phyloP scores from a whole-genome alignment of 2,888 invertebrate genomes.

The Hirtodrosophila duncani region DNA sequence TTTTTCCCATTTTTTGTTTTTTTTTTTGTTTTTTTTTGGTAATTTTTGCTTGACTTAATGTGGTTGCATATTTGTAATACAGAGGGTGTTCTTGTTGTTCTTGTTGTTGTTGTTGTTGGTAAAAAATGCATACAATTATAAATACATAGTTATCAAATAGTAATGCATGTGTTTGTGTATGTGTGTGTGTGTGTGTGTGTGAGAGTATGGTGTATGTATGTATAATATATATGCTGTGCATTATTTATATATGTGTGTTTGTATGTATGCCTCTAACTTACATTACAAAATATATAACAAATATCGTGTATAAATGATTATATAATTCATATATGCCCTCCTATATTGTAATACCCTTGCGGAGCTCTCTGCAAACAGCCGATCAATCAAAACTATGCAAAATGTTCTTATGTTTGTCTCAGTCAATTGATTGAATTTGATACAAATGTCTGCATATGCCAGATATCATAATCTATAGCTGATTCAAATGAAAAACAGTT shows the following conservation, averaged over 20 bases:
- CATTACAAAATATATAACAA: conserved; percentile 71
- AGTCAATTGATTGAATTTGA: too few relatives aligned
- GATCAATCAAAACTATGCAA: too few relatives aligned
- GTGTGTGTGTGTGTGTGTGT: conserved; percentile 11
- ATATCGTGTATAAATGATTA: conserved; percentile 61
- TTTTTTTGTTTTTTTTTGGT: conserved; percentile 20
- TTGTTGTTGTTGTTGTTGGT: conserved; percentile 41
- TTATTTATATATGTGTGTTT: conserved; percentile 31
- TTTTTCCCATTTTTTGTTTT: conserved; percentile 32
- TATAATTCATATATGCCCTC: conserved; percentile 40
- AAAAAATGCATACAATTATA: conserved; percentile 74
- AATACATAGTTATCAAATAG: conserved; percentile 73
- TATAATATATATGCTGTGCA: conserved; percentile 25
- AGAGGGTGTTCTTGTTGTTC: conserved; percentile 12
- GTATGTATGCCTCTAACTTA: conserved; percentile 58
- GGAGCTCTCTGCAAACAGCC: too few relatives aligned
- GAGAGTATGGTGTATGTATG: conserved; percentile 19
- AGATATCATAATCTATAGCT: too few relatives aligned
- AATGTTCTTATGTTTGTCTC: too few relatives aligned
- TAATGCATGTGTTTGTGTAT: conserved; percentile 28
- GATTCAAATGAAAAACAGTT: too few relatives aligned
- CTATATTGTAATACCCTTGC: too few relatives aligned
- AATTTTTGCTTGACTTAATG: conserved; percentile 30
- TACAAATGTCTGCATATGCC: too few relatives aligned
- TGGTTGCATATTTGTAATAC: conserved; percentile 23